Base-by-base conservation (phyloP, 2,888 invertebrate genomes). In the Sphinx pinastri region DNA sequence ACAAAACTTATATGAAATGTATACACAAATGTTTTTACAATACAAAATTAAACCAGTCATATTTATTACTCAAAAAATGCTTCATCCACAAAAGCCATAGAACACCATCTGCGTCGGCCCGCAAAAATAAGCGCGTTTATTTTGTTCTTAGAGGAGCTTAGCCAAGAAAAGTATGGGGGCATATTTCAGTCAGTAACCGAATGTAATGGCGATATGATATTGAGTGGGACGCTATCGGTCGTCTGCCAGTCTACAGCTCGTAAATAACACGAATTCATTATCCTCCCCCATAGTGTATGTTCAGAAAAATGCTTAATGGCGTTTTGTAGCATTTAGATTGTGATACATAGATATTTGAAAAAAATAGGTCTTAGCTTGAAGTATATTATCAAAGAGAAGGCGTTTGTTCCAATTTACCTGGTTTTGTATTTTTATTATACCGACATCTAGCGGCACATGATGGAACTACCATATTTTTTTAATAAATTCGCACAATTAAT, bases 191-290 rank as follows among this genome's bases (percentile, higher is more conserved):
- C 85, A 83, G 82, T 83, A 84, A 81, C 85, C 80, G 80, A 84
- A 84, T 84, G 84, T 87, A 89, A 89, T 88, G 83, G 88, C 81
- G 79, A 83, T 89, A 88, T 89, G 84, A 90, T 89, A 88, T 89
- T 86, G 85, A 84, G 81, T 81, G 83, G 85, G 86, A 83, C 85
- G 85, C 82, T 90, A 90, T 90, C 90, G 85, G 80, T 86, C 87
- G 86, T 81, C 85, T 82, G 79, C 84, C 87, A 87, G 84, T 89
- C 86, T 84, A 77, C 82, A 79, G 82, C 81, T 85, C 87, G 81
- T 90, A 90, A 90, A 90, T 90, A 90, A 90, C 83, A 74, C 77
- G 83, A 84, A 88, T 88, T 89, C 89, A 90, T 89, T 89, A 88
- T 85, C 45, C 70, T 82, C 83, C 85, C 85, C 88, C 82, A 79